A percentile compares a stretch with the other conserved stretches of the same genome.
Conservation (phyloP, 2,113 vertebrate species). For the Bungarus multicinctus region DNA sequence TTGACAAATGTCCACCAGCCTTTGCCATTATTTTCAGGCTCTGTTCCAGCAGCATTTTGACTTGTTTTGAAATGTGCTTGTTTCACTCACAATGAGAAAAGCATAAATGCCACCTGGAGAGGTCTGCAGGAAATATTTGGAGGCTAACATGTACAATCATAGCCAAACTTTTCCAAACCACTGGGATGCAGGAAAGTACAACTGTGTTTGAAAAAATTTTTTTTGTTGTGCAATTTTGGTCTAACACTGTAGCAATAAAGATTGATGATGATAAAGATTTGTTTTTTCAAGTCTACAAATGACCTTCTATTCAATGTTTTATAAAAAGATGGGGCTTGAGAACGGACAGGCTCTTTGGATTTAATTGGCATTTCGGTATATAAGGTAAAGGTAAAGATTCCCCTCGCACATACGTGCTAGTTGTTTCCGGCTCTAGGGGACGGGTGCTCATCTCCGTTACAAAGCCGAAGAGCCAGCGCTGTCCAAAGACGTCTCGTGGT, state of each 20-base stretch:
- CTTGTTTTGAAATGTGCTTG: background rate
- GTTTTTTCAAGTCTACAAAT: background rate
- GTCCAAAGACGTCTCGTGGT: too few relatives aligned
- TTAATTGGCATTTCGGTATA: background rate
- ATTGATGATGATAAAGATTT: background rate
- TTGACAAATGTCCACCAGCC: background rate
- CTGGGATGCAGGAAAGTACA: background rate
- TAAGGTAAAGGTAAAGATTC: too few relatives aligned
- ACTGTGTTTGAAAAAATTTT: background rate
- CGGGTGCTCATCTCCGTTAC: too few relatives aligned
- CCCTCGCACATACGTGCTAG: too few relatives aligned
- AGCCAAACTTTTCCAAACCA: background rate
- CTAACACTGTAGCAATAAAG: background rate
- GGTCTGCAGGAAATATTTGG: background rate
- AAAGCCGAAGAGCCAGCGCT: too few relatives aligned
- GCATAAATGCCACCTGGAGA: background rate
- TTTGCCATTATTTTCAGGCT: background rate
- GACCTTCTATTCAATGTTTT: background rate
- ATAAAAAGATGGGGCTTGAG: background rate
- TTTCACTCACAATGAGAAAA: background rate
- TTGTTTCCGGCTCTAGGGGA: too few relatives aligned
- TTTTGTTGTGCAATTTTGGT: background rate
- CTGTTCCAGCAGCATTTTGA: background rate
- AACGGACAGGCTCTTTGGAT: background rate
- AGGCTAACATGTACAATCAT: background rate